Evolutionary conservation across 2,888 invertebrate species (phyloP), one percentile per base, ranked within the genome.

Genomic region (Dryomyza anilis): DNA sequence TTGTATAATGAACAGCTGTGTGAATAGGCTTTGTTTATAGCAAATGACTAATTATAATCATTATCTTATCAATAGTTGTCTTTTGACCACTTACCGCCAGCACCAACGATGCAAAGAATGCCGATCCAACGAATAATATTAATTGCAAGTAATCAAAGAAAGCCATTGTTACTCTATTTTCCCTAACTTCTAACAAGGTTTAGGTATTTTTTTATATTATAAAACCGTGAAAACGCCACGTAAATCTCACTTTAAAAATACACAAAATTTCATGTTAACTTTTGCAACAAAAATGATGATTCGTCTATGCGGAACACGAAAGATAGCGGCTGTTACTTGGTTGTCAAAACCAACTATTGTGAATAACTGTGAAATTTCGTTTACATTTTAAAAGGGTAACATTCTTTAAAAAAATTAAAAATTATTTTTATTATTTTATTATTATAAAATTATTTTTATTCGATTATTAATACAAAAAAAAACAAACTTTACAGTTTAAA

Each of bases 1-100:
- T 63, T 92, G 75, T 62, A 88, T 73, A 64, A 88, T 72, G 70
- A 87, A 87, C 63, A 89, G 73, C 93, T 92, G 78, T 53, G 86
- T 85, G 45, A 36, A 59, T n/a, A n/a, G n/a, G n/a, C n/a, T n/a
- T n/a, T n/a, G n/a, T n/a, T n/a, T n/a, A n/a, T n/a, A n/a, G n/a
- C n/a, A n/a, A n/a, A 46, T 25, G 2, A 14, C n/a, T n/a, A n/a
- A n/a, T n/a, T n/a, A n/a, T n/a, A n/a, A n/a, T n/a, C n/a, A n/a
- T n/a, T n/a, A 39, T 7, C n/a, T 43, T 29, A 19, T 14, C 29
- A 3, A n/a, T n/a, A 4, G 14, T 43, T n/a, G n/a, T 27, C 27
- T 8, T n/a, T 58, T 36, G 30, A 12, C 55, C 29, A 68, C 73
- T 73, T 70, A 76, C 76, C 65, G 72, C 72, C 30, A 75, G 57